phyloP scores from a whole-genome alignment of 2,888 invertebrate genomes.

The Bombylius discolor region DNA sequence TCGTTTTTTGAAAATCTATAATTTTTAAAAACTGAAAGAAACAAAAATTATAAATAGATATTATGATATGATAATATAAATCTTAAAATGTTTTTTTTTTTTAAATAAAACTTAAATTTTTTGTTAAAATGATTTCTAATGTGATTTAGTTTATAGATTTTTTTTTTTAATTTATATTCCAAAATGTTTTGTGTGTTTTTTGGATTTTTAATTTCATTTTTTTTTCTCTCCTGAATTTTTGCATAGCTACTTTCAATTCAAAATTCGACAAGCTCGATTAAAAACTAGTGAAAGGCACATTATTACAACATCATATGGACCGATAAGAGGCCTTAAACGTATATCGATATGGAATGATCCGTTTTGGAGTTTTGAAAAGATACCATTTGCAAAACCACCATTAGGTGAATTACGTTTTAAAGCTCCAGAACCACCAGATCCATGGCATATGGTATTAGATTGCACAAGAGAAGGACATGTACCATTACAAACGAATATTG shows the following conservation, averaged over 20 bases:
- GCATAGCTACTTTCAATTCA: conserved; percentile 31
- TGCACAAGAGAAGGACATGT: conserved; percentile 30
- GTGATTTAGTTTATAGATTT: no score
- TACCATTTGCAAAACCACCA: conserved; percentile 33
- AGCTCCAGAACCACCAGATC: conserved; percentile 33
- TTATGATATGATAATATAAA: no score
- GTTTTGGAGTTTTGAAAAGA: conserved; percentile 31
- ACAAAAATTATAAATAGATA: no score
- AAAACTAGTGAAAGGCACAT: conserved; percentile 24
- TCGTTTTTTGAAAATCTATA: no score
- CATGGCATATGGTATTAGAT: conserved; percentile 36
- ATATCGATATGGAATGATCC: conserved; percentile 28
- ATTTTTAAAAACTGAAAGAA: no score
- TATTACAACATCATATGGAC: conserved; percentile 27
- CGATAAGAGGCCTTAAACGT: conserved; percentile 29
- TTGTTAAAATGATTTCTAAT: no score
- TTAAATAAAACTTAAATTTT: no score
- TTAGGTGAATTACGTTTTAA: conserved; percentile 24
- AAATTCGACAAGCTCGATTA: conserved; percentile 27
- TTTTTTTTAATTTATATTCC: no score
- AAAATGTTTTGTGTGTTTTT: no score
- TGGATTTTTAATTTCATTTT: no score
- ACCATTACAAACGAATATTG: conserved; percentile 29
- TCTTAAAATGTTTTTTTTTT: no score
- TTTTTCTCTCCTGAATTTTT: neutral